Base-by-base conservation (phyloP, 2,888 invertebrate genomes). In the Sinodicranocentrus sp. region DNA sequence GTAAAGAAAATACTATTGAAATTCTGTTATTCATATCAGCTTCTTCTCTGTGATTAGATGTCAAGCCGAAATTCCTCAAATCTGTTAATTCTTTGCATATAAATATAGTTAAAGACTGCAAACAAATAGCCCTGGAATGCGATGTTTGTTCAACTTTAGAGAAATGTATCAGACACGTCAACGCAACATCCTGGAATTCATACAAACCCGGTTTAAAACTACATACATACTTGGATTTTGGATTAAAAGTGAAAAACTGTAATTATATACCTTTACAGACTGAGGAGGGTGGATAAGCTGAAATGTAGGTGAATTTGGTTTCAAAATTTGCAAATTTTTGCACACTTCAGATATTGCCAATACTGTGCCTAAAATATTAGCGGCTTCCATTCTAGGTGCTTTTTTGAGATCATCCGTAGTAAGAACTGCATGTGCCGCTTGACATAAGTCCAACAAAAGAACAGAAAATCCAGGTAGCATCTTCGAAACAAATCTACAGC, bases 391-490 rank as follows among this genome's bases (percentile, higher is more conserved):
- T 82, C 98, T 93, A 0, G 98, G 98, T 84, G 92, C 92, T 89
- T 91, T 90, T 89, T 90, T 91, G 70, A 95, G 93, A 90, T 97
- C 97, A 15, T 94, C 93, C 17, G 95, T 95, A 89, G 95, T 95
- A 82, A 98, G 92, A 85, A 98, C 94, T 21, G 95, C 94, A 83
- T 96, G 96, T 87, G 97, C 96, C 8, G 97, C 97, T 89, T 96
- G 95, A 43, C 98, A 95, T 89, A 98, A 95, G 92, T 98, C 98
- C 75, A 97, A 91, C 68, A 97, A 91, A 0, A 98, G 92, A 75
- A 98, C 92, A 0, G 97, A 95, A 89, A 96, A 95, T 0, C 98
- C 98, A 52, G 97, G 97, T 59, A 98, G 92, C 86, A 96, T 94
- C 39, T 97, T 91, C 54, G 97, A 96, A 86, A 98, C 93, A 90